These are phyloP conservation scores for Rhodeus uyekii DNA, from an alignment of 2,797 vertebrate species.

Conservation along the genomic window DNA sequence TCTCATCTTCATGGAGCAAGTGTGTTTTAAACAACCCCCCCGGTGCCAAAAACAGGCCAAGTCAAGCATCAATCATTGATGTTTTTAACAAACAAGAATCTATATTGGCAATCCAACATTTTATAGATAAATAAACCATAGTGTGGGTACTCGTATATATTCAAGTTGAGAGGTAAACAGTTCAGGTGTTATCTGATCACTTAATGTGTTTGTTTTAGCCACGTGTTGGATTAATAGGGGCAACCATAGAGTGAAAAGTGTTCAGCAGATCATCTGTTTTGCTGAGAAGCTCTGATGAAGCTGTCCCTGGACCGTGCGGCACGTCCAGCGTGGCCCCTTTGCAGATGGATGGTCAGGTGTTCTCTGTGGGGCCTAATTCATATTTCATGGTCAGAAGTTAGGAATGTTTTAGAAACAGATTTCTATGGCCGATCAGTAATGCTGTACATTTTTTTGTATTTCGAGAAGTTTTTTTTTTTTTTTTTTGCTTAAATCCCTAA, in stretches of 20 bases:
- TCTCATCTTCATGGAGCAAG: slow-evolving; percentile 23
- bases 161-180: background rate
- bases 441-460: slow-evolving; percentile 45
- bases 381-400: slow-evolving; percentile 52
- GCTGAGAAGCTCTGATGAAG: slow-evolving; percentile 23
- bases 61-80: slow-evolving; percentile 30
- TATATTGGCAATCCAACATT: slow-evolving; percentile 41
- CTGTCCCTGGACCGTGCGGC: background rate
- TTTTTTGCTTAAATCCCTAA: slow-evolving; percentile 11
- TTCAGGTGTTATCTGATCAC: slow-evolving; percentile 20
- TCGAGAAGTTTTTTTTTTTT: slow-evolving; percentile 10
- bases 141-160: slow-evolving; percentile 12
- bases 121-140: slow-evolving; percentile 34
- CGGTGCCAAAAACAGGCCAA: slow-evolving; percentile 13
- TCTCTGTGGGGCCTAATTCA: slow-evolving; percentile 47
- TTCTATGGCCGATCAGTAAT: slow-evolving; percentile 48
- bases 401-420: slow-evolving; percentile 39
- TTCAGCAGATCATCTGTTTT: slow-evolving; percentile 16
- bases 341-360: slow-evolving; percentile 42
- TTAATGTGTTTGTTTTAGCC: slow-evolving; percentile 4
- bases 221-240: background rate
- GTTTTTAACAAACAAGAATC: slow-evolving; percentile 35
- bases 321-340: slow-evolving; percentile 6
- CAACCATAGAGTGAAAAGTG: background rate
- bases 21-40: slow-evolving; percentile 13